phyloP scores from a whole-genome alignment of 2,797 vertebrate species.

The Hippoglossus hippoglossus region DNA sequence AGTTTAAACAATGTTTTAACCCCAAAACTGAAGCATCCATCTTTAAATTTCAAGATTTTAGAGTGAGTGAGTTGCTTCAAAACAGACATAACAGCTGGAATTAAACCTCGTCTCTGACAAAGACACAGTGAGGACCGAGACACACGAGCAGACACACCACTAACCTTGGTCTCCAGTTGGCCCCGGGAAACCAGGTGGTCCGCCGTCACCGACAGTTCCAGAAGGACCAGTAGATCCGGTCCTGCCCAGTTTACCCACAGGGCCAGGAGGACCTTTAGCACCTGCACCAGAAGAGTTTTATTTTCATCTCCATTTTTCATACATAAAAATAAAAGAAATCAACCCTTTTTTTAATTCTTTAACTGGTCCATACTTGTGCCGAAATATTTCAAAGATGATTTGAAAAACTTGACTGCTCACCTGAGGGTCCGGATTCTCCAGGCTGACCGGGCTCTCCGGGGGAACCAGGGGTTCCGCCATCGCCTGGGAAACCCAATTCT shows the following conservation, averaged over 20 bases:
- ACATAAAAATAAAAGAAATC: too few relatives aligned
- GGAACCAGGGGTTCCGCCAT: slow-evolving; percentile 2
- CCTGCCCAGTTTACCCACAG: slow-evolving; percentile 69
- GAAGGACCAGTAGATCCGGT: slow-evolving; percentile 62
- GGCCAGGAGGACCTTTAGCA: slow-evolving; percentile 65
- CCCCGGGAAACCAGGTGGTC: slow-evolving; percentile 87
- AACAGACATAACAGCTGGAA: too few relatives aligned
- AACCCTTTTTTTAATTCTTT: neutral
- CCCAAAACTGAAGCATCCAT: too few relatives aligned
- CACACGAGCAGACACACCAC: neutral
- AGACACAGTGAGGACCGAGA: neutral
- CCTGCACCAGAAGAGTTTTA: slow-evolving; percentile 49
- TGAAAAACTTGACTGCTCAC: slow-evolving; percentile 47
- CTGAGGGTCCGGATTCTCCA: slow-evolving; percentile 61
- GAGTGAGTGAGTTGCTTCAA: too few relatives aligned
- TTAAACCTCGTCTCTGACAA: too few relatives aligned
- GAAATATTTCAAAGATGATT: too few relatives aligned
- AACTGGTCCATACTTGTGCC: neutral
- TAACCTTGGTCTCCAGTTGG: slow-evolving; percentile 82
- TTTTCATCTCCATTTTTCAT: neutral
- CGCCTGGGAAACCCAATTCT: slow-evolving; percentile 58
- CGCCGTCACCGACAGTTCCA: slow-evolving; percentile 75
- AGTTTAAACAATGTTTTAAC: too few relatives aligned
- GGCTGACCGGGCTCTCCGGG: slow-evolving; percentile 57
- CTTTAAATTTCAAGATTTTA: too few relatives aligned